phyloP scores from a whole-genome alignment of 2,113 vertebrate genomes.

The Callionymus lyra region DNA sequence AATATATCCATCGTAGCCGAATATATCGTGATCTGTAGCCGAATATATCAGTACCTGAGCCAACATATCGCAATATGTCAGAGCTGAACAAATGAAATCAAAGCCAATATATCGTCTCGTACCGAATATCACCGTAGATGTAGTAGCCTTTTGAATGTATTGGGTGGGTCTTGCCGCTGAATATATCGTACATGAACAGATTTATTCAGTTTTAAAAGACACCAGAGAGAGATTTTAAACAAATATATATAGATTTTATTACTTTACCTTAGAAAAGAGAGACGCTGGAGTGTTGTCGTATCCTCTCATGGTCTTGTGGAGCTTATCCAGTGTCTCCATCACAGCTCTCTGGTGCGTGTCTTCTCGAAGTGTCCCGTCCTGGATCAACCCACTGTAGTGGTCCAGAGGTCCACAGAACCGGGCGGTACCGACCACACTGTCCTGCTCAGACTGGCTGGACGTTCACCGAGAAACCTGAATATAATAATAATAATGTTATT shows the following conservation, averaged over 20 bases:
- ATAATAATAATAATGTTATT: neutral
- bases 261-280: slow-evolving; percentile 57
- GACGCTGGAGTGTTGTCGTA: slow-evolving; percentile 60
- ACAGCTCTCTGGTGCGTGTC: slow-evolving; percentile 63
- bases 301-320: slow-evolving; percentile 58
- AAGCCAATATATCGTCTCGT: too few species aligned
- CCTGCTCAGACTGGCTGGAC: slow-evolving; percentile 33
- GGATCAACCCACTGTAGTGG: slow-evolving; percentile 57
- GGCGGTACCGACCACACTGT: slow-evolving; percentile 2
- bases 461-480: slow-evolving; percentile 41
- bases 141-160: slow-evolving; percentile 86
- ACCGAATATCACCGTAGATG: slow-evolving; percentile 94
- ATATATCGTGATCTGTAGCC: too few species aligned
- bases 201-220: slow-evolving; percentile 19
- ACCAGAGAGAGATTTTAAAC: neutral
- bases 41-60: too few species aligned
- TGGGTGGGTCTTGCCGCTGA: too few species aligned
- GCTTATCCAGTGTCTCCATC: slow-evolving; percentile 54
- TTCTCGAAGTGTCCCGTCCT: slow-evolving; percentile 50
- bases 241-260: neutral
- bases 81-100: too few species aligned
- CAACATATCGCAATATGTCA: too few species aligned
- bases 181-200: slow-evolving; percentile 72
- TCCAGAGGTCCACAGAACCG: slow-evolving; percentile 54
- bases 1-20: slow-evolving; percentile 99